Percentiles rank a stretch among this genome's conserved stretches.
Conservation (phyloP, 2,888 invertebrate genomes). For the Periphyllus acericola region DNA sequence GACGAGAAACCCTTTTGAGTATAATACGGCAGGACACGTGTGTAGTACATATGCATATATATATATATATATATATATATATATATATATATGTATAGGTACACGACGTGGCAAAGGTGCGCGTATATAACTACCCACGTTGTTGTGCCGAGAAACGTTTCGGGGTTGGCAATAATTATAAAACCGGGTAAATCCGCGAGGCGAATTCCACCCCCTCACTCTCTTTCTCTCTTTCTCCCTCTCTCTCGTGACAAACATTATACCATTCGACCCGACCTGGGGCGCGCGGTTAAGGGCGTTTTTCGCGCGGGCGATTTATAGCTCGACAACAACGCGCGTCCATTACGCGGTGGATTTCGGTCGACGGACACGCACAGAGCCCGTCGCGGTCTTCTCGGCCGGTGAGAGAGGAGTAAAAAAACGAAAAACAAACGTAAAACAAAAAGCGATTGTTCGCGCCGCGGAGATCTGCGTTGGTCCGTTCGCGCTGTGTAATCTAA, state of each 20-base stretch:
- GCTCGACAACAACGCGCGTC: not conserved
- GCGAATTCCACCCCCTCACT: slow-evolving; percentile 9
- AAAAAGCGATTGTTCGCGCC: not conserved
- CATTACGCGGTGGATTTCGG: slow-evolving; percentile 4
- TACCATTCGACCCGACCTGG: not conserved
- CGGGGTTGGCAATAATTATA: not conserved
- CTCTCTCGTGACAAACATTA: slow-evolving; percentile 7
- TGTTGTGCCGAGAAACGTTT: not conserved
- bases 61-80: too few relatives aligned
- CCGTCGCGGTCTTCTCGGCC: not conserved
- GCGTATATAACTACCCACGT: not conserved
- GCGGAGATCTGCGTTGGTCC: not conserved
- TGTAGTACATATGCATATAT: too few relatives aligned
- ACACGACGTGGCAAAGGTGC: not conserved
- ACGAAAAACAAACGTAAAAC: not conserved
- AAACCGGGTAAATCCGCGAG: not conserved
- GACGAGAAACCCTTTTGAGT: not conserved
- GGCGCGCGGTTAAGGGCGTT: not conserved
- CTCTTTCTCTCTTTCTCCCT: too few relatives aligned
- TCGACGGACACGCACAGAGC: not conserved
- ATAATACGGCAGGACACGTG: not conserved
- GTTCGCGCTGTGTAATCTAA: not conserved
- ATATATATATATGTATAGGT: too few relatives aligned
- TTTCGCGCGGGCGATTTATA: not conserved
- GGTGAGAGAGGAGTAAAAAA: not conserved